Conservation (phyloP, 1,140 invertebrate genomes). For the Drosophila pandora region DNA sequence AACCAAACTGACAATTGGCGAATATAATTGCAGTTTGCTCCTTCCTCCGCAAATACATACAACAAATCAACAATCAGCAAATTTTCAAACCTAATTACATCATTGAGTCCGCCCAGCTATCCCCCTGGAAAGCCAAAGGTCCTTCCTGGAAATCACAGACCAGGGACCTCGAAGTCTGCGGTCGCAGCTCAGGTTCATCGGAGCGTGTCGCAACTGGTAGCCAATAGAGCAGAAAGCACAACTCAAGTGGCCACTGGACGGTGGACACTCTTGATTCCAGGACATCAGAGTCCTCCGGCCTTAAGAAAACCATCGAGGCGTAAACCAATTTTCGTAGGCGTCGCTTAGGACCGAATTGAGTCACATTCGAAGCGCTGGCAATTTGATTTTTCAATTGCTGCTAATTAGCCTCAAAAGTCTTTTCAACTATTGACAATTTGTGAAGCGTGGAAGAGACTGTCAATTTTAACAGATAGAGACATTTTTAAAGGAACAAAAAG, state of each 20-base stretch:
- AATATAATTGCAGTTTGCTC: slow-evolving; percentile 66
- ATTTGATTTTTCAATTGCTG: slow-evolving; percentile 80
- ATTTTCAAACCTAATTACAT: slow-evolving; percentile 76
- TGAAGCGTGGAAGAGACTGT: slow-evolving; percentile 34
- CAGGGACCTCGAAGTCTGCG: slow-evolving; percentile 37
- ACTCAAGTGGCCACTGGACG: slow-evolving; percentile 65
- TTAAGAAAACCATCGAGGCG: slow-evolving; percentile 61
- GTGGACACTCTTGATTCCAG: slow-evolving; percentile 30
- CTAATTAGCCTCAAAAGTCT: slow-evolving; percentile 61
- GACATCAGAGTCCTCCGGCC: slow-evolving; percentile 32
- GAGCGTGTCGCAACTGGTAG: slow-evolving; percentile 67
- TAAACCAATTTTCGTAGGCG: slow-evolving; percentile 59
- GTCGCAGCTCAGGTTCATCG: slow-evolving; percentile 59
- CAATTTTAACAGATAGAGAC: slow-evolving; percentile 24
- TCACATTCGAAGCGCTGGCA: slow-evolving; percentile 31
- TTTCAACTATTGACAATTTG: slow-evolving; percentile 63
- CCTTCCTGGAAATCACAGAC: slow-evolving; percentile 58
- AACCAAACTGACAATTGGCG: slow-evolving; percentile 75
- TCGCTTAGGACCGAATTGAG: slow-evolving; percentile 41
- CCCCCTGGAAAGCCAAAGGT: slow-evolving; percentile 32
- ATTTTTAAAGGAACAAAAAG: not conserved
- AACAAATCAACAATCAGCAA: slow-evolving; percentile 68
- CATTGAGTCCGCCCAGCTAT: slow-evolving; percentile 26
- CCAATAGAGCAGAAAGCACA: slow-evolving; percentile 78
- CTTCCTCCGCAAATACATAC: slow-evolving; percentile 41